These are phyloP conservation scores for Papilio helenus DNA, from an alignment of 1,140 invertebrate species.

Conservation along the genomic window DNA sequence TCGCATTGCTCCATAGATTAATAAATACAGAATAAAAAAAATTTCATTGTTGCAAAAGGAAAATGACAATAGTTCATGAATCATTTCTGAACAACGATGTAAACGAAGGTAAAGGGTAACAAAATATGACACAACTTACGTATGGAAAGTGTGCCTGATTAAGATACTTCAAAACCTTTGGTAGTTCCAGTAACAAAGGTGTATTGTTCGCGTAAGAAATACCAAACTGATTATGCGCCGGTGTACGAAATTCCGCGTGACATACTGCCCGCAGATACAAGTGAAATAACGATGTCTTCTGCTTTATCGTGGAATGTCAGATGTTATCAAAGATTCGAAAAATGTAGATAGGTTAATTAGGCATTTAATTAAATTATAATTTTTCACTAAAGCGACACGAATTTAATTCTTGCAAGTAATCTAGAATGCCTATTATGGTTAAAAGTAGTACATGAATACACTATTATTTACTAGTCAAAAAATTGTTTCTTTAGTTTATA, in stretches of 20 bases:
- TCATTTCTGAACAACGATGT: constrained; percentile 4
- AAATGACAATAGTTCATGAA: neutral
- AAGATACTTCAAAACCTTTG: constrained; percentile 32
- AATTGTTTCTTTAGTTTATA: too few species aligned
- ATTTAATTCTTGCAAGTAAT: too few species aligned
- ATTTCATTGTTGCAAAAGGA: neutral
- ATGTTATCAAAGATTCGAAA: constrained; percentile 3
- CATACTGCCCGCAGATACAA: constrained; percentile 28
- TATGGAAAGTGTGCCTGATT: constrained; percentile 21
- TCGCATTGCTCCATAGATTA: neutral
- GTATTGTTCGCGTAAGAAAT: constrained; percentile 38
- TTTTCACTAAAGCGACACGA: neutral
- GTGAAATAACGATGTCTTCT: constrained; percentile 34
- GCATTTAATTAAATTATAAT: neutral
- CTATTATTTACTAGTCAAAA: too few species aligned
- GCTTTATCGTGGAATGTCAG: constrained; percentile 28
- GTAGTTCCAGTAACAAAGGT: neutral
- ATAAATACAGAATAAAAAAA: neutral
- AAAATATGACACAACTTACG: constrained; percentile 27
- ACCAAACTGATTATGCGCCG: constrained; percentile 33
- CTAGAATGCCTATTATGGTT: too few species aligned
- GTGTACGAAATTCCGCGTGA: constrained; percentile 7
- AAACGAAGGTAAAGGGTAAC: constrained; percentile 24
- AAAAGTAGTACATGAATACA: too few species aligned
- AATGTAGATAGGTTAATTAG: neutral